These are phyloP conservation scores for Ammodytes dubius DNA, from an alignment of 2,113 vertebrate species.

Conservation along the genomic window DNA sequence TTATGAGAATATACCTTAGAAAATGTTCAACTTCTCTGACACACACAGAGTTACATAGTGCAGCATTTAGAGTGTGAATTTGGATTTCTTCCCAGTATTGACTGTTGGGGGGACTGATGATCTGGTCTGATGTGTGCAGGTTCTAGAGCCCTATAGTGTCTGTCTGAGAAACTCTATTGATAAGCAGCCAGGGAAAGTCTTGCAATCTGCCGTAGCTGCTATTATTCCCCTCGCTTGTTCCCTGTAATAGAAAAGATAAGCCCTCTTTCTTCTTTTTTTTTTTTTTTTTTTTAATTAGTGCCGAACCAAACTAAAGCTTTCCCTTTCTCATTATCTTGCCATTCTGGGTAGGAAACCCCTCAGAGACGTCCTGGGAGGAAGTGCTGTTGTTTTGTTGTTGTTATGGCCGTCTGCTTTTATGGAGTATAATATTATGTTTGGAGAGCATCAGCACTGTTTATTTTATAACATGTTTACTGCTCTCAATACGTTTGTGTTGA, in stretches of 20 bases:
- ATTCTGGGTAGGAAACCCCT: constrained; percentile 60
- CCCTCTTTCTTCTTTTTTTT: constrained; percentile 17
- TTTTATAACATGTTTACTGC: not conserved
- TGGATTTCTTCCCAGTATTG: constrained; percentile 73
- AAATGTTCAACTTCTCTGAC: no score
- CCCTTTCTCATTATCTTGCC: constrained; percentile 76
- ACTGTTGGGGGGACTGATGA: constrained; percentile 67
- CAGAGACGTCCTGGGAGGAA: constrained; percentile 54
- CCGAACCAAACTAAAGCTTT: constrained; percentile 69
- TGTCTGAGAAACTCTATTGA: constrained; percentile 72
- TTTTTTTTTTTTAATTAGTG: constrained; percentile 77
- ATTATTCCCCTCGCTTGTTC: constrained; percentile 66
- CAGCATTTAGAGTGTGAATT: constrained; percentile 64
- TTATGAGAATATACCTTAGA: no score
- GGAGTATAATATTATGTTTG: constrained; percentile 49
- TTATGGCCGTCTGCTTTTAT: constrained; percentile 44
- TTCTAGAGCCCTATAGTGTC: constrained; percentile 59
- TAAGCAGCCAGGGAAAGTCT: constrained; percentile 72
- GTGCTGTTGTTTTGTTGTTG: constrained; percentile 46
- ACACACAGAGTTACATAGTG: no score
- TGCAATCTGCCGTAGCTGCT: constrained; percentile 51
- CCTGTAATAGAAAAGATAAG: constrained; percentile 76
- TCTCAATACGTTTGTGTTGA: constrained; percentile 4
- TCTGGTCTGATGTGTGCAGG: constrained; percentile 76
- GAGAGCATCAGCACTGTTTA: constrained; percentile 2